Evolutionary conservation across 2,797 vertebrate species (phyloP).

Genomic region (Leuciscus waleckii): DNA sequence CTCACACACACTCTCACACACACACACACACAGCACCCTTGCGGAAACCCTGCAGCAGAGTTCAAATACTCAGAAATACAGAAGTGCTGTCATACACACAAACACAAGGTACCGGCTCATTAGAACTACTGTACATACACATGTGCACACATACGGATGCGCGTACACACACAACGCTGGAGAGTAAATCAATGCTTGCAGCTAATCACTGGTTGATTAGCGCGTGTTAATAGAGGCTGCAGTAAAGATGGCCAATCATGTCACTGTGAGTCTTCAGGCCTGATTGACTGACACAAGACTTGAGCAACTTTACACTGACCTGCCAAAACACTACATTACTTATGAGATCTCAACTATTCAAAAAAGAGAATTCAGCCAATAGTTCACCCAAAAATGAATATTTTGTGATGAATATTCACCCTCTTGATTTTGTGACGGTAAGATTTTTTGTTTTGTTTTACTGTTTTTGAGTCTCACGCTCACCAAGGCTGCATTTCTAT

Average conservation of each 20-base stretch:
- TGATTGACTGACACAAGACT: conserved; percentile 3
- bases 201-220: conserved; percentile 62
- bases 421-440: not conserved
- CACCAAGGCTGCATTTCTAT: too few species aligned
- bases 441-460: too few species aligned
- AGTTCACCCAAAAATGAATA: not conserved
- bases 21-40: conserved; percentile 33
- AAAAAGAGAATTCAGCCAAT: not conserved
- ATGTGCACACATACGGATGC: conserved; percentile 2
- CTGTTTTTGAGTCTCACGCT: too few species aligned
- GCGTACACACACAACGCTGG: conserved; percentile 1
- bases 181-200: conserved; percentile 62
- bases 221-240: conserved; percentile 50
- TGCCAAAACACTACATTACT: not conserved
- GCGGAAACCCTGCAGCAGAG: conserved; percentile 34
- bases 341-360: not conserved
- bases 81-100: conserved; percentile 32
- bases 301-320: not conserved
- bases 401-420: too few species aligned
- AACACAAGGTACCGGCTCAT: conserved; percentile 27
- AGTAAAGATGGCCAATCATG: conserved; percentile 1
- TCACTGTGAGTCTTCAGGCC: conserved; percentile 4
- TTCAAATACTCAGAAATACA: conserved; percentile 28
- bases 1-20: conserved; percentile 39
- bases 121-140: conserved; percentile 25